Evolutionary conservation across 2,113 vertebrate genomes (phyloP).

Genomic region (Burhinus bistriatus): DNA sequence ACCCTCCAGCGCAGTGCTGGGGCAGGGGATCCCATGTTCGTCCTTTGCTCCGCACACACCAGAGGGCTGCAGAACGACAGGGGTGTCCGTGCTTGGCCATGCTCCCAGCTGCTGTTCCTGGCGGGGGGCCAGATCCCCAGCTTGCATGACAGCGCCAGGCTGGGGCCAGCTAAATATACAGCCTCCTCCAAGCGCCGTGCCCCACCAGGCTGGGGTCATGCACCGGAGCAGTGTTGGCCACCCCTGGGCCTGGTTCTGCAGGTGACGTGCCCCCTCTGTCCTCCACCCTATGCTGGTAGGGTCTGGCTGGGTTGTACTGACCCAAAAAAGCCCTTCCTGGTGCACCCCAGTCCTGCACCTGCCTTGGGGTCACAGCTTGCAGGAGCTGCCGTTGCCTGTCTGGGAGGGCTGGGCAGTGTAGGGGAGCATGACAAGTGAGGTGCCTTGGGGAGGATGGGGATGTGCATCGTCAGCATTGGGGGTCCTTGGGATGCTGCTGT

Average conservation of each 20-base stretch:
- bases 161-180: slow-evolving; percentile 17
- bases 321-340: fast-evolving
- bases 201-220: background rate
- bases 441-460: background rate
- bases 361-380: background rate
- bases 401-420: fast-evolving
- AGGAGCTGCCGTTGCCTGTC: background rate
- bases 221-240: background rate
- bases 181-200: fast-evolving
- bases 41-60: background rate
- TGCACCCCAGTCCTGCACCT: fast-evolving
- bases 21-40: background rate
- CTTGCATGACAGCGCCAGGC: background rate
- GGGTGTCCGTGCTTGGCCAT: background rate
- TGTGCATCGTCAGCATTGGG: background rate
- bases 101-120: slow-evolving; percentile 31
- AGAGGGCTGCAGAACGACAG: background rate
- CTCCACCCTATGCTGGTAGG: background rate
- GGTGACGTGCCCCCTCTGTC: background rate
- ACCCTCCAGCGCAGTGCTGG: fast-evolving
- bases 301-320: background rate
- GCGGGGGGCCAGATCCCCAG: background rate
- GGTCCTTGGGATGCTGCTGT: background rate
- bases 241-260: background rate
- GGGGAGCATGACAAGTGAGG: fast-evolving